Evolutionary conservation across 2,888 invertebrate genomes (phyloP).

Genomic region (Chironomus tentans): DNA sequence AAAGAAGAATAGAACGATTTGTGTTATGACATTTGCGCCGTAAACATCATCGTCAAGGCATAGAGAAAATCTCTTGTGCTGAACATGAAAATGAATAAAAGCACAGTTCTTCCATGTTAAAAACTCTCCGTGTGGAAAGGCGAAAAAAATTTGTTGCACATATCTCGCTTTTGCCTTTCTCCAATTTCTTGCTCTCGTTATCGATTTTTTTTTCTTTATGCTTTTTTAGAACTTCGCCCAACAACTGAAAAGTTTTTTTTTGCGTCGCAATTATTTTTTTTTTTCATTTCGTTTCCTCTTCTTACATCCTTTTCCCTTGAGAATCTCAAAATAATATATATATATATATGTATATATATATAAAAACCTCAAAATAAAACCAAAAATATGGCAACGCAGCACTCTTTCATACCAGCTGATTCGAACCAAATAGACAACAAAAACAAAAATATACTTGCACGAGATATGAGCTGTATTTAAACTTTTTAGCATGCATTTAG

Average conservation of each 20-base stretch:
- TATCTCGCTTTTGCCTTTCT: not conserved
- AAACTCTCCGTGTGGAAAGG: not conserved
- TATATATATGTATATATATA: not conserved
- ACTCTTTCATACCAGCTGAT: conserved; percentile 9
- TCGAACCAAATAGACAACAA: not conserved
- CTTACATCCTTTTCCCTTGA: conserved; percentile 23
- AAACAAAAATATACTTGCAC: not conserved
- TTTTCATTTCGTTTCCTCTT: not conserved
- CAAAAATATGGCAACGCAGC: conserved; percentile 10
- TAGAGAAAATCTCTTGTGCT: not conserved
- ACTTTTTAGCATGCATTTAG: too few relatives aligned
- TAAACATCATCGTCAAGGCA: not conserved
- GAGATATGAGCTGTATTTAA: not conserved
- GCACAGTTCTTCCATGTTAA: not conserved
- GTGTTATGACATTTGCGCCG: conserved; percentile 25
- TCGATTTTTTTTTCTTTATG: conserved; percentile 4
- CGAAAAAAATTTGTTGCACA: conserved; percentile 9
- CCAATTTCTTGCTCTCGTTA: not conserved
- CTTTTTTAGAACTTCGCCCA: not conserved
- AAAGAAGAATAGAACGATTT: not conserved
- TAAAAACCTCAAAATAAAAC: too few relatives aligned
- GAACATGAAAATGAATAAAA: not conserved
- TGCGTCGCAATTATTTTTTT: conserved; percentile 13
- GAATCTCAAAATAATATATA: not conserved
- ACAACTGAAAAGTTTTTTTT: conserved; percentile 1